These are phyloP conservation scores for Leucoraja ocellata DNA, from an alignment of 2,797 vertebrate genomes.

Conservation along the genomic window DNA sequence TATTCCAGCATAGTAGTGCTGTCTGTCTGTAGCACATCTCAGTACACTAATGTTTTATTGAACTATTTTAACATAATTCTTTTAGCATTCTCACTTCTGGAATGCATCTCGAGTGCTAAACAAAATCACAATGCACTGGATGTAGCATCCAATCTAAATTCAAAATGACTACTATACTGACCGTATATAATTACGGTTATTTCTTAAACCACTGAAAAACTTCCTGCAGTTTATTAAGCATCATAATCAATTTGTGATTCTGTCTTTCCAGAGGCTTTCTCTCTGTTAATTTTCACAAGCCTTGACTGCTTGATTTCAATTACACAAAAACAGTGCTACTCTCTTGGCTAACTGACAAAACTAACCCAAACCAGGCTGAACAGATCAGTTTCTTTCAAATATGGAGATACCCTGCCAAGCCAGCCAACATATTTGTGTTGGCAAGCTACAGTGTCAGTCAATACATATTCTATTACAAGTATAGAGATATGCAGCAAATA, in stretches of 20 bases:
- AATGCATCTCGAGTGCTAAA: too few species aligned
- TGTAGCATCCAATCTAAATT: background rate
- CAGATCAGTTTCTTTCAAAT: background rate
- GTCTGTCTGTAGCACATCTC: too few species aligned
- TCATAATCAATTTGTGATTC: background rate
- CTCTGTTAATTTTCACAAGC: background rate
- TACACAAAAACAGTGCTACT: background rate
- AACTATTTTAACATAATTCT: too few species aligned
- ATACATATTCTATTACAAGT: background rate
- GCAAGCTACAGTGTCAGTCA: background rate
- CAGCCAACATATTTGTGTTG: background rate
- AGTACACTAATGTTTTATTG: too few species aligned
- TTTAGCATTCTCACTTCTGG: too few species aligned
- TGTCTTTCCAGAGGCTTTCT: background rate
- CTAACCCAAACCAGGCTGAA: background rate
- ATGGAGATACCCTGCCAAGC: background rate
- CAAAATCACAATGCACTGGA: background rate
- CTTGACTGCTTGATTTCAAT: background rate
- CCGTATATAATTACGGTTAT: background rate
- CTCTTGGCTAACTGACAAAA: background rate
- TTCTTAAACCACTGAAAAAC: background rate
- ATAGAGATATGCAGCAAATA: background rate
- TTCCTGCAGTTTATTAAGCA: background rate
- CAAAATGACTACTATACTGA: background rate
- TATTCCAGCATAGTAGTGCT: too few species aligned